These are phyloP conservation scores for Agrypnus murinus DNA, from an alignment of 2,888 invertebrate species.

Conservation along the genomic window DNA sequence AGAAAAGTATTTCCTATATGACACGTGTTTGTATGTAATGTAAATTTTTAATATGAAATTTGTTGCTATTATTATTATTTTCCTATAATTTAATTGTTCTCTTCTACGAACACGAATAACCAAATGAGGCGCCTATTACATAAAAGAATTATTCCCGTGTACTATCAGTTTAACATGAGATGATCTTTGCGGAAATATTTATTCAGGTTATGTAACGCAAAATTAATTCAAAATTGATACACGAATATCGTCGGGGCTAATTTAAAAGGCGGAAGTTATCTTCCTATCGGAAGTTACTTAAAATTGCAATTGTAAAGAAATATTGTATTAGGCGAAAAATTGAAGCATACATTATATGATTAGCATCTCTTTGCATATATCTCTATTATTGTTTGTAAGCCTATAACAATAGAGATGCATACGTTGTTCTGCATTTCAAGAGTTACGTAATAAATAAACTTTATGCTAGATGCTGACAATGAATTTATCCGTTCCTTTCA, in stretches of 20 bases:
- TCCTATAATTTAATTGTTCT: too few species aligned
- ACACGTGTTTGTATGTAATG: too few species aligned
- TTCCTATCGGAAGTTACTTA: not conserved
- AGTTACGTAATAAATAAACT: conserved; percentile 4
- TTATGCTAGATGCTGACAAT: not conserved
- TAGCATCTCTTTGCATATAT: too few species aligned
- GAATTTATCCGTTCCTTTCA: conserved; percentile 17
- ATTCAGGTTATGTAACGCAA: conserved; percentile 6
- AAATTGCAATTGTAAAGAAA: too few species aligned
- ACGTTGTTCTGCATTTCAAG: conserved; percentile 5
- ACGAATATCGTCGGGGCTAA: not conserved
- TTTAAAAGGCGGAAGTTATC: conserved; percentile 6
- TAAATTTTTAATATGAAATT: too few species aligned
- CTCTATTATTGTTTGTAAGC: too few species aligned
- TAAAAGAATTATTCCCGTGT: not conserved
- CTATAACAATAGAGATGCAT: conserved; percentile 10
- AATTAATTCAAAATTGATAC: not conserved
- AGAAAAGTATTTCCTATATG: too few species aligned
- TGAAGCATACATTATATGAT: too few species aligned
- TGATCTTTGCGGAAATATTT: conserved; percentile 14
- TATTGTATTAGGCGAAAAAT: too few species aligned
- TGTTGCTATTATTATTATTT: too few species aligned
- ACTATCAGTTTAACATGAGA: not conserved
- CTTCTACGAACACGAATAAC: too few species aligned
- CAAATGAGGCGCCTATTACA: not conserved